phyloP scores from a whole-genome alignment of 2,113 vertebrate genomes.

The Nicator chloris region DNA sequence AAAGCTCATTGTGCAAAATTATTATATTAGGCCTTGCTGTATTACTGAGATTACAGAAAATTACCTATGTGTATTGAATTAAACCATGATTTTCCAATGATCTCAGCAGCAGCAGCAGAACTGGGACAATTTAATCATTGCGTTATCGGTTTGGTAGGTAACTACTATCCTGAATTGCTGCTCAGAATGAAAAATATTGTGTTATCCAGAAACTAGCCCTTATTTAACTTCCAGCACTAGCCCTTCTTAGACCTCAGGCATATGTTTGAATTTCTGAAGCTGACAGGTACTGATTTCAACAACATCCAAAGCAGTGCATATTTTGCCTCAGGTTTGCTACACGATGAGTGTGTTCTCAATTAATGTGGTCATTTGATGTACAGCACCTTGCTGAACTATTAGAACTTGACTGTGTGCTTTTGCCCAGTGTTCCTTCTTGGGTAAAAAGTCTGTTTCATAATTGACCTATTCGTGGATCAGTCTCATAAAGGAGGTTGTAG shows the following conservation, averaged over 20 bases:
- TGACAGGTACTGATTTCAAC: background rate
- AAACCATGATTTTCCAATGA: background rate
- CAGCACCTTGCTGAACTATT: background rate
- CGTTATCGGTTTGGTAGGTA: background rate
- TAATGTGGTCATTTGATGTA: background rate
- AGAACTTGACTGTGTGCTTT: background rate
- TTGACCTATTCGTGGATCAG: background rate
- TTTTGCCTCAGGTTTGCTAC: background rate
- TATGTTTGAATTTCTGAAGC: conserved; percentile 4
- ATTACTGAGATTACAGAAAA: conserved; percentile 22
- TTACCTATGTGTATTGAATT: background rate
- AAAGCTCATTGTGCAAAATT: background rate
- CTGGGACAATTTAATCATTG: background rate
- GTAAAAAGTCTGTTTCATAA: conserved; percentile 18
- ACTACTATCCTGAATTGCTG: background rate
- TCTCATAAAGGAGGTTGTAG: background rate
- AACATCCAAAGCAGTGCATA: background rate
- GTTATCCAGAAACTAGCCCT: background rate
- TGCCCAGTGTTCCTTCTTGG: background rate
- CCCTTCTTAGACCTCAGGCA: background rate
- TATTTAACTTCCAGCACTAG: background rate
- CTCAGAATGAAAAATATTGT: conserved; percentile 9
- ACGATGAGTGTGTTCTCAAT: background rate
- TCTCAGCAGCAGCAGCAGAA: background rate
- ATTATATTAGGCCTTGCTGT: background rate